Evolutionary conservation across 2,797 vertebrate species (phyloP), one percentile per base, ranked within the genome.

Genomic region (Sebastolobus alascanus): DNA sequence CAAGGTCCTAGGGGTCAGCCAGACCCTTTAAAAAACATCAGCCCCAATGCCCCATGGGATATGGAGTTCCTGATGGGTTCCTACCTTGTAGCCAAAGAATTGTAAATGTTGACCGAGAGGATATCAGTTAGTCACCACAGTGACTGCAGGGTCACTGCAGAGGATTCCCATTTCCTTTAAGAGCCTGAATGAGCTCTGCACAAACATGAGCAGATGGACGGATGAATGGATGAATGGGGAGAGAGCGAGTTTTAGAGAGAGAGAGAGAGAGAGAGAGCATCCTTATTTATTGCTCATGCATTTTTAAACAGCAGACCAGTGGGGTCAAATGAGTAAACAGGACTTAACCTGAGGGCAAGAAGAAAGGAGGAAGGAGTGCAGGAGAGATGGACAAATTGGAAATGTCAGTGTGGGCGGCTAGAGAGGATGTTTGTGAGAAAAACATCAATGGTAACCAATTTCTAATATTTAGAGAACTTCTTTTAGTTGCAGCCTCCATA

Each of bases 271-370:
- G 60, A 56, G 73, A 74, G 73, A 86, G 74, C 69, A 76, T 93
- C 93, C 92, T 91, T 95, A 94, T 96, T 96, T 95, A 95, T 94
- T 94, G 91, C 94, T 92, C 95, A 96, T 96, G 92, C 92, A 96
- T 95, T 95, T 96, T 96, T 96, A 95, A 96, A 92, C 86, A 93
- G 93, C 82, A 70, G 93, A 93, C 72, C 90, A 87, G 74, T 33
- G 69, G 77, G 92, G 92, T 95, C 92, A 95, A 94, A 94, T 88
- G 94, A 95, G 93, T 94, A 95, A 95, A 95, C 91, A 90, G 86
- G 91, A 90, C 83, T 93, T 95, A 93, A 95, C 93, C 92, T 60
- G 80, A 89, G 84, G 90, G 90, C 76, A 86, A 86, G 86, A 89
- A 79, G 68, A 80, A 72, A 76, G 75, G 60, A 82, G 69, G 77